A percentile compares a stretch with the other conserved stretches of the same genome.
phyloP scores from a whole-genome alignment of 2,797 vertebrate genomes.

The Morelia viridis region DNA sequence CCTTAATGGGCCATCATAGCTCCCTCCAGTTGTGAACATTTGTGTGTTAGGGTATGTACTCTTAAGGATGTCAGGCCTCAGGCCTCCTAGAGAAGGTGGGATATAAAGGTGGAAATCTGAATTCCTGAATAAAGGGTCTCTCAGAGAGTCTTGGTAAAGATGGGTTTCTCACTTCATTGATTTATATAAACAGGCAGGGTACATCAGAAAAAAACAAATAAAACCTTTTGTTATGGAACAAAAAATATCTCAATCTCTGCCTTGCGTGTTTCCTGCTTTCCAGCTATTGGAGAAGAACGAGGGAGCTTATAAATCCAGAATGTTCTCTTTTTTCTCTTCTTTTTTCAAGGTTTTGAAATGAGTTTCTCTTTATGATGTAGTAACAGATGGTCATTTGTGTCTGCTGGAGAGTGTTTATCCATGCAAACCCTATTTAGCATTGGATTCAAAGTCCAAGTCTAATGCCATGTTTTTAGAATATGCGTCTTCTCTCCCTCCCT shows the following conservation, averaged over 20 bases:
- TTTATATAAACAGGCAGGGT: constrained; percentile 39
- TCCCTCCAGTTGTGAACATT: neutral
- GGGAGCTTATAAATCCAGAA: constrained; percentile 26
- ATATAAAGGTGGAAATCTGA: neutral
- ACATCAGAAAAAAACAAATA: constrained; percentile 5
- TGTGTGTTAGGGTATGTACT: neutral
- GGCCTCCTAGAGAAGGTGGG: neutral
- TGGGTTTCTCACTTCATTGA: neutral
- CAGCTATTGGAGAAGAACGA: neutral
- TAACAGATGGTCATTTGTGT: constrained; percentile 43
- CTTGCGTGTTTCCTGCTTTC: constrained; percentile 22
- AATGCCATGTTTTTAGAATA: neutral
- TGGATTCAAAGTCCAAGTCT: constrained; percentile 16
- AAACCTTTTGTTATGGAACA: neutral
- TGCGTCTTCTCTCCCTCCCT: neutral
- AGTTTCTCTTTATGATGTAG: neutral
- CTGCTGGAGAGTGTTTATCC: constrained; percentile 5
- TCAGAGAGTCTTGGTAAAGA: neutral
- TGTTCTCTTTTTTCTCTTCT: neutral
- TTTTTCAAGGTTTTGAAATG: constrained; percentile 4
- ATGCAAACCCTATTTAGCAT: constrained; percentile 8
- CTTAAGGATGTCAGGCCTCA: neutral
- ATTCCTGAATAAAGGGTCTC: neutral
- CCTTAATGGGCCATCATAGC: neutral
- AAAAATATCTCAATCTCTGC: neutral